A percentile compares a stretch with the other conserved stretches of the same genome.
phyloP scores from a whole-genome alignment of 2,888 invertebrate species.

The Drosophila percnosoma region DNA sequence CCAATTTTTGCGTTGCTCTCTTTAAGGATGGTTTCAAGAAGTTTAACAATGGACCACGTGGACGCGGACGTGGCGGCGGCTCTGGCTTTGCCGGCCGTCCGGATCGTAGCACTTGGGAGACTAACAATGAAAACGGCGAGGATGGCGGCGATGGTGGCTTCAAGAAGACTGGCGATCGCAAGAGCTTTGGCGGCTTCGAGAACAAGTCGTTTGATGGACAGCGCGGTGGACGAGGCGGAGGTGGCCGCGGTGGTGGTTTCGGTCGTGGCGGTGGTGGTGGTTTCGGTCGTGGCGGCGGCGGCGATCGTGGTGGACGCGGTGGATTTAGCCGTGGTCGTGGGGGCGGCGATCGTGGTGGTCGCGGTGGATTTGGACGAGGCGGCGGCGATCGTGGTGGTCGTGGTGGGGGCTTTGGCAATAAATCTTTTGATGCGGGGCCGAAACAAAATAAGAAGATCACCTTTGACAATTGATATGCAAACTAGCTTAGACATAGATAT shows the following conservation, averaged over 20 bases:
- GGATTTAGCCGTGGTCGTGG: conserved; percentile 76
- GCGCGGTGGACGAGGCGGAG: conserved; percentile 77
- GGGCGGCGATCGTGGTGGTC: conserved; percentile 34
- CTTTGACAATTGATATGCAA: conserved; percentile 81
- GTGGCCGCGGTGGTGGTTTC: conserved; percentile 45
- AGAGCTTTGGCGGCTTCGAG: conserved; percentile 83
- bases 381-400: conserved; percentile 80
- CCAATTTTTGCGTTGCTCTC: conserved; percentile 56
- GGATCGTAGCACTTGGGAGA: conserved; percentile 83
- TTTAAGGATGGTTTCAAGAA: conserved; percentile 78
- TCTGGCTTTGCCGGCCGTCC: conserved; percentile 68
- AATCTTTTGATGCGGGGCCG: conserved; percentile 86
- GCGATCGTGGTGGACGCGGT: conserved; percentile 58
- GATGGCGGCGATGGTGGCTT: conserved; percentile 74
- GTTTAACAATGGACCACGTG: conserved; percentile 54
- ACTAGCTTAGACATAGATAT: conserved; percentile 28
- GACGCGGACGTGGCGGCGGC: conserved; percentile 80
- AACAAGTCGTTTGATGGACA: conserved; percentile 78
- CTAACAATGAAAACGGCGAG: conserved; percentile 71
- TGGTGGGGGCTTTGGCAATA: conserved; percentile 84
- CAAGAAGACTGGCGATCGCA: conserved; percentile 81
- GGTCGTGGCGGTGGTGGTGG: conserved; percentile 60
- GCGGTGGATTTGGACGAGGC: conserved; percentile 72
- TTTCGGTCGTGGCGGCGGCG: conserved; percentile 82
- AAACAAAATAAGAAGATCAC: conserved; percentile 84